Evolutionary conservation across 2,113 vertebrate species (phyloP).

Genomic region (Microcebus lehilahytsara): DNA sequence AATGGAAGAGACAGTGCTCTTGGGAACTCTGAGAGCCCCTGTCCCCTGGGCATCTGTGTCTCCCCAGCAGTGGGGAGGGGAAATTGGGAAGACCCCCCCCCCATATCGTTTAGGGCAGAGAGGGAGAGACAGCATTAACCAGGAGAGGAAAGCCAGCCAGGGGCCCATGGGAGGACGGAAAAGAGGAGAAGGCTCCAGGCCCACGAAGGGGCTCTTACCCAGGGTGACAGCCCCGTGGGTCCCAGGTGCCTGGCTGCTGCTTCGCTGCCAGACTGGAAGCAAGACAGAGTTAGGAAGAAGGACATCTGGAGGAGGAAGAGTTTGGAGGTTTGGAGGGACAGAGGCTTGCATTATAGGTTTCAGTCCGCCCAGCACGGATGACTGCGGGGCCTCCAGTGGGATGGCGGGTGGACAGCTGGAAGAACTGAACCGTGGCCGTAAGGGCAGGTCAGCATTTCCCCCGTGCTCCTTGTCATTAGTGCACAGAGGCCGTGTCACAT

Average conservation of each 20-base stretch:
- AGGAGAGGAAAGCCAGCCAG: not conserved
- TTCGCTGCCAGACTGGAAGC: not conserved
- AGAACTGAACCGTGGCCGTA: rapidly evolving
- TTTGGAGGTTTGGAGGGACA: not conserved
- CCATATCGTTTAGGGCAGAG: not conserved
- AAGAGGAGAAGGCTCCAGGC: rapidly evolving
- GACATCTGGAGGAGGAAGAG: not conserved
- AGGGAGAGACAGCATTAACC: not conserved
- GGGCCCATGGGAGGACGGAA: not conserved
- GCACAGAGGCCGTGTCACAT: not conserved
- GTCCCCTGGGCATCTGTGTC: not conserved
- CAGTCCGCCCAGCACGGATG: rapidly evolving
- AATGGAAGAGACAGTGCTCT: not conserved
- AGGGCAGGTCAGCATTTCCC: not conserved
- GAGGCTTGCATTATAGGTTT: not conserved
- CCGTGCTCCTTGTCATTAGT: not conserved
- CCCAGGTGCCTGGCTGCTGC: not conserved
- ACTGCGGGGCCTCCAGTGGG: not conserved
- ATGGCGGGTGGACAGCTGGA: not conserved
- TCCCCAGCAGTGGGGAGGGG: too few species aligned
- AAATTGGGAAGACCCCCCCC: not conserved
- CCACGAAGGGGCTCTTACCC: not conserved
- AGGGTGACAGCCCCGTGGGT: not conserved
- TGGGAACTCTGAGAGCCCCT: not conserved
- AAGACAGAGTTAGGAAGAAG: not conserved